Evolutionary conservation across 2,113 vertebrate species (phyloP).

Genomic region (Paradisaea rubra): DNA sequence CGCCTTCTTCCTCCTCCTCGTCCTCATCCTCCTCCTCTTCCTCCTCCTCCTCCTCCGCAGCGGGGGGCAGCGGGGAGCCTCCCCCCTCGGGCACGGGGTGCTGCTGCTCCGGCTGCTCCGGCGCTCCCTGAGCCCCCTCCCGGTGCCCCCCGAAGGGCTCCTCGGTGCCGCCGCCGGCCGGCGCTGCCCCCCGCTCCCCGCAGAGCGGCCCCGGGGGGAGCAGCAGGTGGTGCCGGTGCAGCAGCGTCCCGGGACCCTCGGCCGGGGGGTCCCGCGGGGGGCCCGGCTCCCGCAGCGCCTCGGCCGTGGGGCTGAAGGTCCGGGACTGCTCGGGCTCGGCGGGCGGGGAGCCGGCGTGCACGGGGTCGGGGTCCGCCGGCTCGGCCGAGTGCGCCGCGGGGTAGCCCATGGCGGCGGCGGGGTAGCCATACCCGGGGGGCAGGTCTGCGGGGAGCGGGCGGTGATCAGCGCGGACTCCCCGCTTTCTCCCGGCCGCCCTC

Average conservation of each 20-base stretch:
- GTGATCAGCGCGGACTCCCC: fast-evolving
- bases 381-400: constrained; percentile 77
- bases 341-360: constrained; percentile 69
- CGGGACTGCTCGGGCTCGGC: constrained; percentile 68
- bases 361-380: constrained; percentile 82
- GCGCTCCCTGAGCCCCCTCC: neutral
- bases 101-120: constrained; percentile 36
- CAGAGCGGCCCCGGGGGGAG: constrained; percentile 23
- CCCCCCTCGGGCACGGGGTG: constrained; percentile 8
- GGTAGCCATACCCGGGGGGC: constrained; percentile 82
- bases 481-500: fast-evolving
- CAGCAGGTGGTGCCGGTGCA: constrained; percentile 17
- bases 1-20: constrained; percentile 1
- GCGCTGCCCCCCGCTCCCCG: neutral
- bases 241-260: neutral
- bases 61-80: constrained; percentile 57
- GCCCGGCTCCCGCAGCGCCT: neutral
- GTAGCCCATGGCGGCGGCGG: constrained; percentile 76
- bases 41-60: constrained; percentile 1
- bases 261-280: neutral
- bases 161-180: neutral
- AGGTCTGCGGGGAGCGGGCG: constrained; percentile 66
- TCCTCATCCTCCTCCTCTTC: neutral
- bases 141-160: neutral
- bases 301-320: constrained; percentile 57